phyloP scores from a whole-genome alignment of 2,113 vertebrate species.

The Geococcyx californianus region DNA sequence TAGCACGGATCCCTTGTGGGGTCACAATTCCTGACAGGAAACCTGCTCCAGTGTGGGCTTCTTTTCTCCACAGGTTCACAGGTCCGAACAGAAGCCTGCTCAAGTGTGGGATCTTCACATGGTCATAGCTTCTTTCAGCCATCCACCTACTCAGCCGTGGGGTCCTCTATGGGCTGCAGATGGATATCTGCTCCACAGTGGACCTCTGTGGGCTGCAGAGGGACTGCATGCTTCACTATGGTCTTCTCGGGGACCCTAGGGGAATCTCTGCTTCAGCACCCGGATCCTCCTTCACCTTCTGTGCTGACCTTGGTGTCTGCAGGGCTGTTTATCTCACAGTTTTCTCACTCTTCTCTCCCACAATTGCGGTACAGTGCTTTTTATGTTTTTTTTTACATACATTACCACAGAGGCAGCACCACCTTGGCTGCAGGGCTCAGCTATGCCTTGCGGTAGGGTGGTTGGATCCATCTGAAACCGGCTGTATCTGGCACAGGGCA shows the following conservation, averaged over 20 bases:
- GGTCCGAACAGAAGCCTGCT: too few relatives aligned
- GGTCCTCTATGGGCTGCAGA: too few relatives aligned
- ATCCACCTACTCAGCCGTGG: too few relatives aligned
- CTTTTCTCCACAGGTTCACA: too few relatives aligned
- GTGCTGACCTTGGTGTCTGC: rapidly evolving
- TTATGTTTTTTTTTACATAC: not conserved
- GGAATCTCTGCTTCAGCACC: rapidly evolving
- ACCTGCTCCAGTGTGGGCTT: not conserved
- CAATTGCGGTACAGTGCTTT: too few relatives aligned
- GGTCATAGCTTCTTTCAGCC: too few relatives aligned
- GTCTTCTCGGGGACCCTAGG: rapidly evolving
- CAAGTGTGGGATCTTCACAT: too few relatives aligned
- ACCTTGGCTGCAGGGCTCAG: rapidly evolving
- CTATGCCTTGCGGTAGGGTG: too few relatives aligned
- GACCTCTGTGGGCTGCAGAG: not conserved
- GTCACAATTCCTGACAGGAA: not conserved
- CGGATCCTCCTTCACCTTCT: too few relatives aligned
- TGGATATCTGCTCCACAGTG: too few relatives aligned
- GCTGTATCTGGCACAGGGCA: too few relatives aligned
- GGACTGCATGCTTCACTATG: not conserved
- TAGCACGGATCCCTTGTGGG: rapidly evolving
- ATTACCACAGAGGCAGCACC: rapidly evolving
- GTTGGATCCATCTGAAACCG: too few relatives aligned
- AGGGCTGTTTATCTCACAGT: not conserved
- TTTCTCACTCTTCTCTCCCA: not conserved